Base-by-base conservation (phyloP, 2,113 vertebrate genomes). In the Eulemur rufifrons region DNA sequence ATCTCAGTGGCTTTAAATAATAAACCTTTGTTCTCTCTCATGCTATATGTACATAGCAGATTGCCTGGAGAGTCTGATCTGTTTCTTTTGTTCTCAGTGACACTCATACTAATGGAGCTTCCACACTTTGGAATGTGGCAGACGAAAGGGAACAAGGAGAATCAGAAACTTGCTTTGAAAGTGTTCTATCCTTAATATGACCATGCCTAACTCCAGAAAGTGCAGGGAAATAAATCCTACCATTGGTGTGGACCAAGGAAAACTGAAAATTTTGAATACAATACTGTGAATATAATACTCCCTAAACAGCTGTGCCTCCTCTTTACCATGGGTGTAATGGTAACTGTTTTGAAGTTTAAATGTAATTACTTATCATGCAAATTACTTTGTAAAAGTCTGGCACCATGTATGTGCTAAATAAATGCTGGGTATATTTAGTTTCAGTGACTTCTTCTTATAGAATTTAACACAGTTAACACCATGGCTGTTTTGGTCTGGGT, bases 321-420 rank as follows among this genome's bases (percentile, higher is more conserved):
- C 12, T 45, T 63, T 76, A 71, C 25, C 20, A 68, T 18, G 11
- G 64, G 61, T 32, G 56, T 23, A 52, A 77, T n/a, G 2, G 3
- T 52, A 39, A 50, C 54, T 80, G 8, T 50, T 94, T 39, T 47
- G 4, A 80, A 74, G n/a, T 84, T 81, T 89, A 52, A 77, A 74
- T 39, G 18, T 61, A 39, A 42, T 18, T 63, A 9, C 6, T n/a
- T 5, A 45, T 34, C 23, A 74, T 25, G 21, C 18, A 85, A 66
- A 86, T 32, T 34, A 21, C 64, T 76, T 74, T 5, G 27, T 42
- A 27, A 76, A 76, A 85, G 34, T 47, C 61, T n/a, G 39, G 8
- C 6, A 29, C 2, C 17, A 21, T 9, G 17, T 63, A 45, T 45
- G 6, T 42, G 6, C 47, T 76, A 69, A 84, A 34, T 32, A 84